Conservation (phyloP, 1,140 invertebrate genomes). For the Vanessa atalanta region DNA sequence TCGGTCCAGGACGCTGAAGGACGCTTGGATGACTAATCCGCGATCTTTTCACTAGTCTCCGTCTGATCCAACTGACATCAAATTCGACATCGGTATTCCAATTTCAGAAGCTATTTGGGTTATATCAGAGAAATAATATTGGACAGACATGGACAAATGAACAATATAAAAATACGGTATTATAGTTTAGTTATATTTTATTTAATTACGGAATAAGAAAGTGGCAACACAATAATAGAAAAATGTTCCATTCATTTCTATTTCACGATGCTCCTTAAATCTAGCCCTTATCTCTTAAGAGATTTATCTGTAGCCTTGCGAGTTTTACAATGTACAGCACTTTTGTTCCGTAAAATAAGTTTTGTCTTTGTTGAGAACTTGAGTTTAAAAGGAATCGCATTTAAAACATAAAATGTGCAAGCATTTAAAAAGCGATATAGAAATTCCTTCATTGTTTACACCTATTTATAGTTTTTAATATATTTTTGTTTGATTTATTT, state of each 20-base stretch:
- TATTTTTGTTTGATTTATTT: not conserved
- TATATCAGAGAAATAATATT: not conserved
- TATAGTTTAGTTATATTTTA: not conserved
- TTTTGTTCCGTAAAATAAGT: conserved; percentile 35
- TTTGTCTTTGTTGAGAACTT: conserved; percentile 19
- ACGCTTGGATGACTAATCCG: too few relatives aligned
- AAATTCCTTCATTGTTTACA: conserved; percentile 18
- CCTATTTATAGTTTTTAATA: not conserved
- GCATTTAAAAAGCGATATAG: conserved; percentile 11
- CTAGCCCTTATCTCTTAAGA: conserved; percentile 34
- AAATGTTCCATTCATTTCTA: conserved; percentile 32
- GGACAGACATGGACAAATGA: not conserved
- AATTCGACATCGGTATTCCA: too few relatives aligned
- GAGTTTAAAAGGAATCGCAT: conserved; percentile 20
- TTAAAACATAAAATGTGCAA: conserved; percentile 27
- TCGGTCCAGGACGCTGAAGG: too few relatives aligned
- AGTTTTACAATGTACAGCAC: conserved; percentile 33
- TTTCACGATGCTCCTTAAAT: conserved; percentile 30
- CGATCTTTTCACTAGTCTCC: too few relatives aligned
- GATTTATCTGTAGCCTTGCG: conserved; percentile 33
- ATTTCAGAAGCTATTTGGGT: too few relatives aligned
- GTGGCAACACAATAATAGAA: conserved; percentile 30
- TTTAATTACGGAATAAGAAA: conserved; percentile 17
- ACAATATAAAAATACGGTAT: not conserved
- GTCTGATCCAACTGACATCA: too few relatives aligned